phyloP scores from a whole-genome alignment of 2,797 vertebrate species.

The Australoheros facetus region DNA sequence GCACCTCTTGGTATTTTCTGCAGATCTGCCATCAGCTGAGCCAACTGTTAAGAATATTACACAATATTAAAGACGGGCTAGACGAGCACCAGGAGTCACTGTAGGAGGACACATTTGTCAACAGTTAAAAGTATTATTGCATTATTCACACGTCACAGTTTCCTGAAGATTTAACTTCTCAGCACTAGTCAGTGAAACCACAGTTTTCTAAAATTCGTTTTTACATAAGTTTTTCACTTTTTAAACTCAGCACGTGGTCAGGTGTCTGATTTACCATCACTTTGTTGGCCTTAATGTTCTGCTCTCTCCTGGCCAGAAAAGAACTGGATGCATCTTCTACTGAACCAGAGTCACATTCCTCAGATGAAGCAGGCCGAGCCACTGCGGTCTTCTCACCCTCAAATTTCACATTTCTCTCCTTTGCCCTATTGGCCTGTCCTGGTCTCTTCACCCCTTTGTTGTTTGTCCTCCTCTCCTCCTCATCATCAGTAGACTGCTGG shows the following conservation, averaged over 20 bases:
- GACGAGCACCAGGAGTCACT: not conserved
- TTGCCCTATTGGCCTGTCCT: not conserved
- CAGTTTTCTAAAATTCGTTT: not conserved
- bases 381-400: constrained; percentile 40
- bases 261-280: constrained; percentile 75
- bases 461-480: not conserved
- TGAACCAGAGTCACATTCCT: constrained; percentile 46
- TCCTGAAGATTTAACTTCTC: not conserved
- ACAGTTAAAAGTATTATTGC: not conserved
- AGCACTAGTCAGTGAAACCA: not conserved
- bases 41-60: constrained; percentile 69
- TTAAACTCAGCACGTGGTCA: not conserved
- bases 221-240: not conserved
- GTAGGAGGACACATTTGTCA: not conserved
- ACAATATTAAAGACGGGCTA: not conserved
- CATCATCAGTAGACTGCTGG: constrained; percentile 31
- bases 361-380: not conserved
- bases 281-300: constrained; percentile 84
- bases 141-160: not conserved
- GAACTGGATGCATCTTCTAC: constrained; percentile 39
- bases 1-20: constrained; percentile 78
- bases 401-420: constrained; percentile 27
- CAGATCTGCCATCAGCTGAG: constrained; percentile 84
- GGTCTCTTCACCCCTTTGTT: constrained; percentile 1
- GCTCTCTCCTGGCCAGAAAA: constrained; percentile 78